Evolutionary conservation across 2,888 invertebrate genomes (phyloP).

Genomic region (Erynnis tages): DNA sequence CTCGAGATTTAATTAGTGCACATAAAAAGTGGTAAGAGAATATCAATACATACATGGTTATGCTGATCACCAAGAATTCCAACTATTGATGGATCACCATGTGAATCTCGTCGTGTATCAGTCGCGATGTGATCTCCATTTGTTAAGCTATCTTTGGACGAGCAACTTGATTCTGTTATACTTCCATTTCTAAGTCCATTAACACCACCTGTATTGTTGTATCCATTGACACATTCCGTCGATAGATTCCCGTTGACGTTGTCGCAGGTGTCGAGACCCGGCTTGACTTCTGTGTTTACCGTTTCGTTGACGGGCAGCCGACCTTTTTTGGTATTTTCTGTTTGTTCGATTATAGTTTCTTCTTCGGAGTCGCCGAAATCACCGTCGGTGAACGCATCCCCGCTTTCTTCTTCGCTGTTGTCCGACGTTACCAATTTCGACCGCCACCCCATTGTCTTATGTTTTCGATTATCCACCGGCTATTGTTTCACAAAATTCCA

Average conservation of each 20-base stretch:
- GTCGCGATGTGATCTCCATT: conserved; percentile 32
- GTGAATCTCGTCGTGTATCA: conserved; percentile 60
- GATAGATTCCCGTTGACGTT: conserved; percentile 32
- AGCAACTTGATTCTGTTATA: conserved; percentile 27
- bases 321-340: conserved; percentile 40
- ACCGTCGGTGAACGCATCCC: conserved; percentile 71
- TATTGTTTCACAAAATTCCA: conserved; percentile 45
- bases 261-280: conserved; percentile 13
- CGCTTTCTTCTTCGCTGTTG: conserved; percentile 69
- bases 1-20: neutral
- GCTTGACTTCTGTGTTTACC: conserved; percentile 51
- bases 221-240: conserved; percentile 35
- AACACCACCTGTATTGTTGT: conserved; percentile 37
- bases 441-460: conserved; percentile 60
- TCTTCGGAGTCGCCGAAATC: conserved; percentile 73
- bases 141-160: conserved; percentile 24
- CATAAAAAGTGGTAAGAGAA: neutral
- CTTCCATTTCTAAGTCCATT: conserved; percentile 39
- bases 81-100: conserved; percentile 72
- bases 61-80: conserved; percentile 79
- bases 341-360: conserved; percentile 51
- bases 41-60: conserved; percentile 69
- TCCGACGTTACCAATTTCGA: conserved; percentile 61
- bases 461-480: conserved; percentile 28
- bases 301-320: conserved; percentile 61